Base-by-base conservation (phyloP, 1,140 invertebrate genomes). In the Sitophilus oryzae region DNA sequence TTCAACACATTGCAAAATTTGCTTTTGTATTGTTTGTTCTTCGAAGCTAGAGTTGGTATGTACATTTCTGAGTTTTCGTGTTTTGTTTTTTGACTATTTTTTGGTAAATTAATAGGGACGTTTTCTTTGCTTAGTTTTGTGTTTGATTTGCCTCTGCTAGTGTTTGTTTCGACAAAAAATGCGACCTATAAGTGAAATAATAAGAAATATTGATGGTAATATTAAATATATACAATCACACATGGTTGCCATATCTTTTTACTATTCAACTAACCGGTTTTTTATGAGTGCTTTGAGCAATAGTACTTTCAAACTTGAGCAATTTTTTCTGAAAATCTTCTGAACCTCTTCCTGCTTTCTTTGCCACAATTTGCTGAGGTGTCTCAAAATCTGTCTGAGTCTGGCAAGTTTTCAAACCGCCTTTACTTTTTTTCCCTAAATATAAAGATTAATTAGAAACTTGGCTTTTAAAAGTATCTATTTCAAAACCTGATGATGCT, bases 1-100 rank as follows among this genome's bases (percentile, higher is more conserved):
- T 71, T 71, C 8, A 71, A 53, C 4, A 71, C 62, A 44, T 71
- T 71, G 23, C 70, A 69, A 63, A 63, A 71, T 53, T 76, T 79
- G 16, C 72, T 73, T 67, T 74, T 76, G 54, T 80, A 79, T 57
- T 78, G 74, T 46, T 69, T 64, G 60, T 73, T 78, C 58, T 74
- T 74, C 42, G 47, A 68, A 43, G 73, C 76, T 34, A 79, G 60
- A 45, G 73, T 73, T 3, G 79, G 79, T 65, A 80, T 80, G 62
- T 79, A 76, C 69, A 72, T 71, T 11, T 63, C 61, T 0, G 38
- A 38, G 37, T 52, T 56, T 1, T 43, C 48, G n/a, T 44, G 57
- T 23, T 60, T 58, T 16, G 35, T 16, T 37, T 30, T 48, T 16
- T 37, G 5, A 11, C 11, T 30, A 6, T 35, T 23, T 22, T 50